Base-by-base conservation (phyloP, 2,113 vertebrate species). In the Hoplias malabaricus region DNA sequence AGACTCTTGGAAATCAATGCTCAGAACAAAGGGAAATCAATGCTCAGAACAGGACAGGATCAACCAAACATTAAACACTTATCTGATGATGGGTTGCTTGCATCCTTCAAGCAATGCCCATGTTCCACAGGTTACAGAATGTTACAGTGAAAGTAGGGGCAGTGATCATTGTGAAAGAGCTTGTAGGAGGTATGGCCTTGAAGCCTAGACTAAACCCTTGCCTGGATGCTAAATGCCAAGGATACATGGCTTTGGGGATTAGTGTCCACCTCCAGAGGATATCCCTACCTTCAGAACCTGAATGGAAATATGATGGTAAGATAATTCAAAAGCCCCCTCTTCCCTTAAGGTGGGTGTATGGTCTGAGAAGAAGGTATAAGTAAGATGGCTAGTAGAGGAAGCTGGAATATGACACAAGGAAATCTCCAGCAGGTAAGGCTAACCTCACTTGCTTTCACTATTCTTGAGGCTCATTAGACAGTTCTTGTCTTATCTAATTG, bases 191-290 rank as follows among this genome's bases (percentile, higher is more conserved):
- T 50, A 46, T 86, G 86, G 81, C 89, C 88, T 87, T 88, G 83
- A 75, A 77, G 42, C 23, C 21, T 48, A 65, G 50, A 62, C 73
- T 80, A 76, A 71, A 74, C 66, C 73, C 73, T 34, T 40, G 21
- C 19, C 68, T 54, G 69, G 34, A 53, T 27, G 38, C 73, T 81
- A 54, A 81, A 83, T 65, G 76, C 14, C 87, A 85, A 89, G 89
- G 89, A 71, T 73, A 59, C 65, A 61, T 0, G 82, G 89, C 87
- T 90, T 89, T 90, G 79, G n/a, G 43, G 87, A 88, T 90, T 89
- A 83, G 69, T n/a, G 54, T 57, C 71, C 74, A 34, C 69, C 62
- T 43, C 67, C 88, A 87, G 75, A 29, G 8, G 11, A 10, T 31
- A 21, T 13, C 29, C 27, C 48, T 63, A 43, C 67, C 67, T 50